These are phyloP conservation scores for Clostera curtula DNA, from an alignment of 2,888 invertebrate species.

Conservation along the genomic window DNA sequence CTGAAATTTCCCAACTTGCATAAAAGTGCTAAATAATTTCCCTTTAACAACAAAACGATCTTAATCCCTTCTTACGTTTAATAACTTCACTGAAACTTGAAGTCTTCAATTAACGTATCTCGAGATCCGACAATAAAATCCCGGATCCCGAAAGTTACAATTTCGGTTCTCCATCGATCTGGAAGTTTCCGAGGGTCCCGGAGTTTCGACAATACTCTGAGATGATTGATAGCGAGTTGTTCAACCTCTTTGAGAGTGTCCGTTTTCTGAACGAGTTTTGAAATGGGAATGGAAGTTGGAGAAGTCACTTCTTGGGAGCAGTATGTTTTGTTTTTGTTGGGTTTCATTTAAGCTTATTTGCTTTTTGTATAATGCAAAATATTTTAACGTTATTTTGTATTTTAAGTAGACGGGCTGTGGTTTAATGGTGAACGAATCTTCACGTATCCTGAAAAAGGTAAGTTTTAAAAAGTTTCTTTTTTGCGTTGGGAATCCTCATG, in stretches of 20 bases:
- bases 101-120: conserved; percentile 21
- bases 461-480: too few relatives aligned
- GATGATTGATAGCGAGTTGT: conserved; percentile 22
- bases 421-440: too few relatives aligned
- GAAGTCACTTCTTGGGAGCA: too few relatives aligned
- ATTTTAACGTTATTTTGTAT: too few relatives aligned
- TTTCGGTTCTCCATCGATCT: conserved; percentile 20
- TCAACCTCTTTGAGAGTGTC: conserved; percentile 1
- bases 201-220: conserved; percentile 16
- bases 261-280: not conserved
- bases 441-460: too few relatives aligned
- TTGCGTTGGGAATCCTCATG: too few relatives aligned
- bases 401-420: too few relatives aligned
- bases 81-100: conserved; percentile 11
- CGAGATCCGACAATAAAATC: conserved; percentile 19
- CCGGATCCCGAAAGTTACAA: conserved; percentile 14
- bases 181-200: conserved; percentile 8
- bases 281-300: conserved; percentile 1
- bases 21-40: conserved; percentile 1
- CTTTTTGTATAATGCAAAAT: too few relatives aligned
- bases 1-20: not conserved
- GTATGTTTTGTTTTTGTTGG: too few relatives aligned
- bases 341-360: too few relatives aligned
- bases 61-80: conserved; percentile 1
- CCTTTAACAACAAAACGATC: conserved; percentile 1